Percentiles rank a stretch among this genome's conserved stretches.
These are phyloP conservation scores for Polydrusus tereticollis DNA, from an alignment of 2,888 invertebrate genomes.

Conservation along the genomic window DNA sequence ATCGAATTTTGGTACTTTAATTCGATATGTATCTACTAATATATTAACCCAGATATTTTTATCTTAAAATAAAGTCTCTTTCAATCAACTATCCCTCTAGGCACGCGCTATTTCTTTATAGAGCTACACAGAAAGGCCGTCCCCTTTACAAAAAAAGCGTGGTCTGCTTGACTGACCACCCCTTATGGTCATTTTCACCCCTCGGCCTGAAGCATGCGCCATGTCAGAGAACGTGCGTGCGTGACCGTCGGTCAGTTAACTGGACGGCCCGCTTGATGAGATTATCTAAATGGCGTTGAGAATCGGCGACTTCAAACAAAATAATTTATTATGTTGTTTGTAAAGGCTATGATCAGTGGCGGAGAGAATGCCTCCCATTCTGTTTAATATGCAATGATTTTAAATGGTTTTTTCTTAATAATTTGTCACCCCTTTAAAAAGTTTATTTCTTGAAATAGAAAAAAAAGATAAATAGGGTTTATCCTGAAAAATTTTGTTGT, in stretches of 20 bases:
- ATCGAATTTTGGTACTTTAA: too few species aligned
- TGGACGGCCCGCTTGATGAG: slow-evolving; percentile 52
- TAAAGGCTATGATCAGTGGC: slow-evolving; percentile 19
- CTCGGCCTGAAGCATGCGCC: slow-evolving; percentile 43
- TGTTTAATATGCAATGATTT: too few species aligned
- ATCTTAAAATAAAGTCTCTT: too few species aligned
- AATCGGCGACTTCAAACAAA: slow-evolving; percentile 44
- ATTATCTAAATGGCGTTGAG: slow-evolving; percentile 53
- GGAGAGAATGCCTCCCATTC: too few species aligned
- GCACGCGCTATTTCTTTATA: slow-evolving; percentile 30
- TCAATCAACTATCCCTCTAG: too few species aligned
- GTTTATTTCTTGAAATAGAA: too few species aligned
- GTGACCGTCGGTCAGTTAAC: slow-evolving; percentile 39
- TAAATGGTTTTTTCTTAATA: too few species aligned
- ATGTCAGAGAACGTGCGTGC: slow-evolving; percentile 29
- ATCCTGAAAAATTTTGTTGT: too few species aligned
- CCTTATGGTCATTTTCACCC: slow-evolving; percentile 60
- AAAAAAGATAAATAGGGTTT: too few species aligned
- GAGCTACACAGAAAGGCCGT: slow-evolving; percentile 1
- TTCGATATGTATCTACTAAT: too few species aligned
- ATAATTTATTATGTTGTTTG: slow-evolving; percentile 35
- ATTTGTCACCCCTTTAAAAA: too few species aligned
- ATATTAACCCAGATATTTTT: too few species aligned
- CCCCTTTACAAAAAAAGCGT: slow-evolving; percentile 53
- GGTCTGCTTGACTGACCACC: slow-evolving; percentile 64